Evolutionary conservation across 2,797 vertebrate species (phyloP).

Genomic region (Peromyscus aztecus): DNA sequence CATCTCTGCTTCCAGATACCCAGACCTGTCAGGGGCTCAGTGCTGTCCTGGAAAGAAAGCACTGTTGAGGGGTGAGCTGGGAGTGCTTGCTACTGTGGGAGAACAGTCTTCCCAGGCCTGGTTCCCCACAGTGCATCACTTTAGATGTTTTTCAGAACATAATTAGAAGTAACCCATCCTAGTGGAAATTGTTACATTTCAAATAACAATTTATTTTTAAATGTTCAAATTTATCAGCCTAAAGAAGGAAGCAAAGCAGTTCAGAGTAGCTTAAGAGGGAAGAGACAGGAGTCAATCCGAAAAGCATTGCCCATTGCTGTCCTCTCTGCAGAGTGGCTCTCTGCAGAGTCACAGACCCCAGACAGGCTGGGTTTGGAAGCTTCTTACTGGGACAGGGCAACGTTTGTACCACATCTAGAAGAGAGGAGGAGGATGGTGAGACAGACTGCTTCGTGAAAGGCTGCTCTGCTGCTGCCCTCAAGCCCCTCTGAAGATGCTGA

Average conservation of each 20-base stretch:
- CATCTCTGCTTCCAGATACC: constrained; percentile 74
- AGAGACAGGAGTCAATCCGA: background rate
- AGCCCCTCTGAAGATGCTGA: constrained; percentile 74
- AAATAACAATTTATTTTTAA: constrained; percentile 68
- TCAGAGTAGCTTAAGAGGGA: constrained; percentile 37
- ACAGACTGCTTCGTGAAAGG: constrained; percentile 27
- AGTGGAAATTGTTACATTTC: constrained; percentile 73
- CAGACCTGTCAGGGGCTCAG: background rate
- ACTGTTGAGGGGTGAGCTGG: background rate
- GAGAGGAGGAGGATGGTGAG: background rate
- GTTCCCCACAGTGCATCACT: constrained; percentile 61
- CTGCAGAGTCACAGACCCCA: background rate
- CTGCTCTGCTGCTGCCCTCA: constrained; percentile 56
- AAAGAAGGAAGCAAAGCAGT: constrained; percentile 61
- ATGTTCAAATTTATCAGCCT: constrained; percentile 60
- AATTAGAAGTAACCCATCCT: constrained; percentile 72
- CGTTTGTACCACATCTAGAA: constrained; percentile 58
- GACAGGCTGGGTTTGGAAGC: constrained; percentile 56
- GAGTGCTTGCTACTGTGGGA: constrained; percentile 13
- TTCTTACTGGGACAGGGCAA: constrained; percentile 35
- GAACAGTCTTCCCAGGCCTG: constrained; percentile 73
- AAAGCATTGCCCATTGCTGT: constrained; percentile 37
- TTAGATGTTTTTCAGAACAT: constrained; percentile 65
- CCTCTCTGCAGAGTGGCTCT: background rate
- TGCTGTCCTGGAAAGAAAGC: background rate